Evolutionary conservation across 1,140 invertebrate species (phyloP), one percentile per base, ranked within the genome.

Genomic region (Drosophila sp.): DNA sequence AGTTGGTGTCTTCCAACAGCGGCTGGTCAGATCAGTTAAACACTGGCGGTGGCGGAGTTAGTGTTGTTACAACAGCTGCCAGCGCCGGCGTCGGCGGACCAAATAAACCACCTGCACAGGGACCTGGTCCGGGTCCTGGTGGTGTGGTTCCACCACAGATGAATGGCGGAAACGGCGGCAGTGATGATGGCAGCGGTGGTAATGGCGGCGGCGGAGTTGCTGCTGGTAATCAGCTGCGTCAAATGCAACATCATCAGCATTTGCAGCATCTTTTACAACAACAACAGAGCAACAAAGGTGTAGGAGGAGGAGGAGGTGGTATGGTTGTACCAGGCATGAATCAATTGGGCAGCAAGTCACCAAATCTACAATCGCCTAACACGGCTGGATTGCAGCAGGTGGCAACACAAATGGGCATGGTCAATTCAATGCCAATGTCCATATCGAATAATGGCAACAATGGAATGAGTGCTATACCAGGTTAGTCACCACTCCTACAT

Each of bases 291-390:
- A 96, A 95, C 83, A 96, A 96, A 91, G 71, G 66, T 2, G 21
- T 1, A 21, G 21, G 21, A 21, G 21, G 21, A 21, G 21, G 21
- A 1, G 65, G 72, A 11, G 58, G 72, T 29, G 93, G 93, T 77
- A 93, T 96, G 92, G 95, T 96, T 53, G 93, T 94, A 70, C 96
- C 96, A 83, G 94, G 94, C 16, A 94, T 96, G 89, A 95, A 94
- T 89, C 94, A 94, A 76, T 93, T 96, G 89, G 95, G 95, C 69
- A 96, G 94, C 91, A 96, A 96, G 87, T 96, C 95, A 92, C 95
- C 95, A 46, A 96, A 95, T 82, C 93, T 97, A 91, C 96, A 97
- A 92, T 96, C 96, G 43, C 96, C 96, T 48, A 96, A 96, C 8
- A 96, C 96, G 89, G 93, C 93, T 43, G 94, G 92, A 80, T 91